These are phyloP conservation scores for Drosophila meridionalis DNA, from an alignment of 2,888 invertebrate species.

Conservation along the genomic window DNA sequence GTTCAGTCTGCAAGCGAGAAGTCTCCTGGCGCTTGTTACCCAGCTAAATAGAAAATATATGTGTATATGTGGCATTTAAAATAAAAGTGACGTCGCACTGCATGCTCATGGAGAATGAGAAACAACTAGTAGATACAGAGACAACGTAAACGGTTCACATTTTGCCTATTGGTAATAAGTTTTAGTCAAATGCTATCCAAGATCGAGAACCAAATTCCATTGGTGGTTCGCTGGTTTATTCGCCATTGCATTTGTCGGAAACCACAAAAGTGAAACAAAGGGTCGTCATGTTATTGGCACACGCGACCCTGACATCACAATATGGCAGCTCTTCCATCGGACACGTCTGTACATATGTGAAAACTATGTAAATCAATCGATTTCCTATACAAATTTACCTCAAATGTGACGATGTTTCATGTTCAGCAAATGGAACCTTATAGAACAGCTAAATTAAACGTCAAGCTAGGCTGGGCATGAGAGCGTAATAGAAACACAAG, in stretches of 20 bases:
- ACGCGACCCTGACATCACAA: conserved; percentile 28
- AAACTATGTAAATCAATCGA: conserved; percentile 60
- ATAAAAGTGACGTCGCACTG: conserved; percentile 57
- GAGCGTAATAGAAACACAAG: conserved; percentile 29
- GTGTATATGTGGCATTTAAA: conserved; percentile 64
- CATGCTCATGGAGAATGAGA: background rate
- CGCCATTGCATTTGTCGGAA: conserved; percentile 33
- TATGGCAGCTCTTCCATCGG: conserved; percentile 5
- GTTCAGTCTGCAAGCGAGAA: background rate
- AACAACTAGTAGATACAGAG: background rate
- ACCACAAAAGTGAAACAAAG: conserved; percentile 60
- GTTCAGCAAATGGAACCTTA: background rate
- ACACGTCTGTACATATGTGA: background rate
- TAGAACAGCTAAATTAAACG: conserved; percentile 10
- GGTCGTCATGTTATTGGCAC: conserved; percentile 50
- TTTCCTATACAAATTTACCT: conserved; percentile 53
- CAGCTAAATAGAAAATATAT: conserved; percentile 27
- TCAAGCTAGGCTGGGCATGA: background rate
- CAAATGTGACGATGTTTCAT: conserved; percentile 22
- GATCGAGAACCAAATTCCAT: conserved; percentile 16
- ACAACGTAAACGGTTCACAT: background rate
- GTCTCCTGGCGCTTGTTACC: background rate
- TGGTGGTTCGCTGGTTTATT: conserved; percentile 6
- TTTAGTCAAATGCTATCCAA: background rate
- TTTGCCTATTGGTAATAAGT: background rate